Evolutionary conservation across 2,113 vertebrate genomes (phyloP), one percentile per base, ranked within the genome.

Genomic region (Chamaetylas fuelleborni): DNA sequence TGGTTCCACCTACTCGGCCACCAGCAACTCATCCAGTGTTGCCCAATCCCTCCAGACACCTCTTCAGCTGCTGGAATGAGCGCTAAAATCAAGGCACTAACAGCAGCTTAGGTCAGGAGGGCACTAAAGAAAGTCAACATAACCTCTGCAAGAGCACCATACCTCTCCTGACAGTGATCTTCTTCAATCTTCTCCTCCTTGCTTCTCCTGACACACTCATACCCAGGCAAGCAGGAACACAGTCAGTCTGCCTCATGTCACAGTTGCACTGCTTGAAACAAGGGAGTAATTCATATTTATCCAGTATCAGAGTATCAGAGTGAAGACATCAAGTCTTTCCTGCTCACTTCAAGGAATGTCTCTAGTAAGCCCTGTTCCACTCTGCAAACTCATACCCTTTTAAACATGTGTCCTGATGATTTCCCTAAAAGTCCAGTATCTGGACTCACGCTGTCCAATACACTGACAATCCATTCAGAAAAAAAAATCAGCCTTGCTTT

Each of bases 1-100:
- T 0, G 4, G 19, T 18, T 80, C 24, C 11, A 74, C 10, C 4
- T 0, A 1, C 31, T 58, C 0, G 1, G 36, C n/a, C 51, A 51
- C 45, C 51, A 76, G 1, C 33, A 88, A 45, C 12, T 65, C 45
- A 53, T 2, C 29, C 33, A 54, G 29, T 13, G 15, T 24, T 2
- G 3, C 11, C 22, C 9, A 10, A 18, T 19, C 20, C 34, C 31
- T 58, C 29, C 40, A 80, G 22, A 38, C 2, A 8, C 31, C 53
- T 53, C 62, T 82, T 45, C 40, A 61, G 29, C 29, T 93, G 16
- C 11, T 67, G 22, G 13, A 82, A 81, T 19, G 17, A 45, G 6
- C 13, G 50, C 19, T 81, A 73, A 83, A 92, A 81, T 54, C 42
- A 57, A 79, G 56, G 15, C 24, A 9, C 29, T 38, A 25, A 69